Conservation (phyloP, 2,113 vertebrate genomes). For the Scolopax mira region DNA sequence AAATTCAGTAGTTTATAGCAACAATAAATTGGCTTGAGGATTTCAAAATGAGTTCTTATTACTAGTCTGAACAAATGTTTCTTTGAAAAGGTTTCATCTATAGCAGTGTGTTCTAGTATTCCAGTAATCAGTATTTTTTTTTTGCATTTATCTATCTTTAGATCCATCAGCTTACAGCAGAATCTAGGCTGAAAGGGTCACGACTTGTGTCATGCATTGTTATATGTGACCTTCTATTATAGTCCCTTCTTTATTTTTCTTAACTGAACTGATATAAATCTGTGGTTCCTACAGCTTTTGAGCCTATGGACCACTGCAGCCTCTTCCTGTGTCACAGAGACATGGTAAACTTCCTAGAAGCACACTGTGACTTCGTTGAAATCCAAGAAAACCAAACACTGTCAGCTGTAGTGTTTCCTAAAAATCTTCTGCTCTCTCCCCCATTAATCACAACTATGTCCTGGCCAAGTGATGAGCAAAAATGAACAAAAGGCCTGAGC, state of each 20-base stretch:
- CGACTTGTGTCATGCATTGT: background rate
- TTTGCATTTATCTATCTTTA: background rate
- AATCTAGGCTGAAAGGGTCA: background rate
- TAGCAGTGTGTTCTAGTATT: background rate
- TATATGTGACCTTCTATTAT: background rate
- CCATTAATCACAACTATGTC: background rate
- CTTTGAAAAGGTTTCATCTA: background rate
- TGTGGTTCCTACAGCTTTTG: background rate
- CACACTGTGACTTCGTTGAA: background rate
- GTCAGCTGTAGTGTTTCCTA: background rate
- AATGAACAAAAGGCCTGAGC: background rate
- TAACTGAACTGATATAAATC: background rate
- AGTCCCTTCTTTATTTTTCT: background rate
- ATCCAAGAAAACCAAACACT: background rate
- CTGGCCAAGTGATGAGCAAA: background rate
- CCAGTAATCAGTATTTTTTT: background rate
- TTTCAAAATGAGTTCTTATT: background rate
- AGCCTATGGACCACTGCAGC: background rate
- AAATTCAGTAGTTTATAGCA: background rate
- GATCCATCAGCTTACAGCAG: background rate
- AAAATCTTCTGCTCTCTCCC: background rate
- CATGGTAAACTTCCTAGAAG: background rate
- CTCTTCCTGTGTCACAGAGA: background rate
- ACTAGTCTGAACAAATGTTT: background rate
- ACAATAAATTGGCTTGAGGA: background rate